Base-by-base conservation (phyloP, 1,140 invertebrate genomes). In the Coelopa frigida region DNA sequence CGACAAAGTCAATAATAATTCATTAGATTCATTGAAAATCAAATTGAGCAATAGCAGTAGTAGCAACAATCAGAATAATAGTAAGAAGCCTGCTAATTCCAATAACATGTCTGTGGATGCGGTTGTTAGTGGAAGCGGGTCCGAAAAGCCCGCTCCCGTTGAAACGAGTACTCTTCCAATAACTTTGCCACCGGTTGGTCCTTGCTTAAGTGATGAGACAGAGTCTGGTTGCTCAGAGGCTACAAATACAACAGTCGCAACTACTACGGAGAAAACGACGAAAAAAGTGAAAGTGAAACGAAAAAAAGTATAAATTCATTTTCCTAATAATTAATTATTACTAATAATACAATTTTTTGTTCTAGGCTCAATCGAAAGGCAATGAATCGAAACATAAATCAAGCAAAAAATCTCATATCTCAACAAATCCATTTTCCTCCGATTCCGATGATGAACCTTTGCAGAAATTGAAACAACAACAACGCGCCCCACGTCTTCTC, bases 401-500 rank as follows among this genome's bases (percentile, higher is more conserved):
- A 38, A 45, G 20, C 21, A 15, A 36, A n/a, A n/a, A 10, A 4
- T 21, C n/a, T 5, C 3, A 4, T 17, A 26, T n/a, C 27, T 21
- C 7, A 45, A 45, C 18, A 32, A 45, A 24, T 24, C 43, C 35
- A 23, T 46, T 18, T 37, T 24, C 44, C 22, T 38, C 44, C 5
- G 33, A 44, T 22, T 32, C 42, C 1, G 42, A 44, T 11, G 31
- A 44, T 23, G 42, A 44, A 31, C 17, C 12, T 5, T 18, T 33
- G 31, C 43, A 21, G 22, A 63, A 53, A 29, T 36, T 58, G 14
- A 58, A 61, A 44, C 43, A 58, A 21, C 26, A 3, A 24, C 61
- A 64, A 39, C 51, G 62, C 22, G 62, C 62, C 5, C 62, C 62
- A 5, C 54, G 62, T 5, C 12, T 66, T 17, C 45, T 66, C 3